Conservation (phyloP, 2,113 vertebrate genomes). For the Thomomys bottae region DNA sequence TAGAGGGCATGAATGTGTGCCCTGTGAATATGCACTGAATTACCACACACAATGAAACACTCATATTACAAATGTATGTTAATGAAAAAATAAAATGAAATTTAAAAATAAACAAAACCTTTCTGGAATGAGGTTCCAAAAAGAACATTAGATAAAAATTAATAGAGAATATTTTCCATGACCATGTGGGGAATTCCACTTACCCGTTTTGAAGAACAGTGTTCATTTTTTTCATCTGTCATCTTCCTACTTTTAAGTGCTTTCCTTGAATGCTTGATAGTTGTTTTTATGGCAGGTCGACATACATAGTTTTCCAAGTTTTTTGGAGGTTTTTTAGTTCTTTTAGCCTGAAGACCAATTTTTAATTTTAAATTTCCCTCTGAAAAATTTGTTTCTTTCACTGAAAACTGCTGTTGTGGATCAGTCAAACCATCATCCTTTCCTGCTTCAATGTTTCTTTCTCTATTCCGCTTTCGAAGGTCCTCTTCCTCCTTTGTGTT, state of each 20-base stretch:
- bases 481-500: conserved; percentile 84
- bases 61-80: no score
- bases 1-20: no score
- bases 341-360: conserved; percentile 94
- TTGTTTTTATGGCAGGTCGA: conserved; percentile 95
- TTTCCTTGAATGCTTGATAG: conserved; percentile 89
- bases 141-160: neutral
- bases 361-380: conserved; percentile 95
- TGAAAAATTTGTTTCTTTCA: conserved; percentile 92
- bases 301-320: conserved; percentile 99
- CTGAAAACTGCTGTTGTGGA: conserved; percentile 90
- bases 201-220: conserved; percentile 85
- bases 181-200: conserved; percentile 59
- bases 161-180: neutral
- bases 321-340: conserved; percentile 98
- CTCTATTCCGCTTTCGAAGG: conserved; percentile 76
- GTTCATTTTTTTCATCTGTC: conserved; percentile 86
- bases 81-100: no score
- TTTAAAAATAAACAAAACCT: no score
- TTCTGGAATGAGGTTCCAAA: no score
- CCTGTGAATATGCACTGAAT: no score
- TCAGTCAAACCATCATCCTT: conserved; percentile 69
- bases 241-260: conserved; percentile 85
- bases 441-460: conserved; percentile 48
- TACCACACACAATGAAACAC: no score